These are phyloP conservation scores for Aphelinus atriplicis DNA, from an alignment of 1,140 invertebrate genomes.

Conservation along the genomic window DNA sequence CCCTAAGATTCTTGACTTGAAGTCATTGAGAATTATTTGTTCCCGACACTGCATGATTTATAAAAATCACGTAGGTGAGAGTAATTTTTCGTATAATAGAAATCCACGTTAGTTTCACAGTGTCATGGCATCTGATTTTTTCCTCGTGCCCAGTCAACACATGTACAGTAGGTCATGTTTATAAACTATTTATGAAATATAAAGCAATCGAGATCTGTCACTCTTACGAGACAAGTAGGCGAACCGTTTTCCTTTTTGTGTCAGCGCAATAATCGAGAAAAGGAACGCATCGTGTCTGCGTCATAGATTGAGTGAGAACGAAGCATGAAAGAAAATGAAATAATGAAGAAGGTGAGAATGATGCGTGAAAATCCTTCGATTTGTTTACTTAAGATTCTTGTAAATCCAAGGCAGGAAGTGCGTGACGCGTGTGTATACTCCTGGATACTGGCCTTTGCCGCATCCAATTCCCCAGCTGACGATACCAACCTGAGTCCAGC, in stretches of 20 bases:
- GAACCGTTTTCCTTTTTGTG: slow-evolving; percentile 22
- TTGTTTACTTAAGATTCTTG: slow-evolving; percentile 72
- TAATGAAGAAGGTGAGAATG: neutral
- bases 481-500: slow-evolving; percentile 87
- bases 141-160: too few relatives aligned
- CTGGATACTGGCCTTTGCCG: slow-evolving; percentile 89
- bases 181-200: slow-evolving; percentile 29
- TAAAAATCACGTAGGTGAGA: too few relatives aligned
- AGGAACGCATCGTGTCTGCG: neutral
- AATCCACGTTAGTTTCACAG: neutral
- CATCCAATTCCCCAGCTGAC: slow-evolving; percentile 95
- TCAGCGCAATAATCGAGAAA: neutral
- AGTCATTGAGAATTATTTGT: too few relatives aligned
- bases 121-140: neutral
- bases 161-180: neutral
- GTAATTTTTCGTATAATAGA: too few relatives aligned
- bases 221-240: slow-evolving; percentile 21
- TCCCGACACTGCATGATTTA: too few relatives aligned
- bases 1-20: too few relatives aligned
- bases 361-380: slow-evolving; percentile 20
- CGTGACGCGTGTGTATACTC: slow-evolving; percentile 84
- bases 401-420: slow-evolving; percentile 83
- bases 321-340: neutral
- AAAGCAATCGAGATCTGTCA: slow-evolving; percentile 22
- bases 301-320: slow-evolving; percentile 28